Conservation (phyloP, 2,888 invertebrate genomes). For the Augochlorella aurata region DNA sequence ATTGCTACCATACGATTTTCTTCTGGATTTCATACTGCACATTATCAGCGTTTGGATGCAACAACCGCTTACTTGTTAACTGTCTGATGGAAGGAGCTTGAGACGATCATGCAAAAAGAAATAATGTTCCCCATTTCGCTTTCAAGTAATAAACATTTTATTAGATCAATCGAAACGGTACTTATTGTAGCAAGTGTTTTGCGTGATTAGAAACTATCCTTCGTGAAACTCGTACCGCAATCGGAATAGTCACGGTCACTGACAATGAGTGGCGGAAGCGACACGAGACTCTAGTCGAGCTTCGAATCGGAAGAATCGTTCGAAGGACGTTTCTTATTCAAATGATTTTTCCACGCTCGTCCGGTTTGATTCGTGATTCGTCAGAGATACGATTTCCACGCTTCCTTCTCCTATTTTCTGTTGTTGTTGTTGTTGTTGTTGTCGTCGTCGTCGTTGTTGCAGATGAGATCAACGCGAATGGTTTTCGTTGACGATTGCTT, state of each 20-base stretch:
- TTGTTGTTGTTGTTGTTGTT: neutral
- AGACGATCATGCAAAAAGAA: neutral
- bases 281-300: neutral
- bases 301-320: conserved; percentile 7
- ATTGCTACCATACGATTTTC: no score
- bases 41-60: no score
- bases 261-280: conserved; percentile 25
- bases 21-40: no score
- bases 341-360: conserved; percentile 18
- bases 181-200: conserved; percentile 49
- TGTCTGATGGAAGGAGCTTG: neutral
- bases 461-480: conserved; percentile 61
- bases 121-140: neutral
- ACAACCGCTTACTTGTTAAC: no score
- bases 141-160: conserved; percentile 62
- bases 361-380: neutral
- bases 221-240: conserved; percentile 16
- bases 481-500: conserved; percentile 56
- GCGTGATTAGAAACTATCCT: conserved; percentile 49
- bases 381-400: neutral
- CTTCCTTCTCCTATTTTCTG: neutral
- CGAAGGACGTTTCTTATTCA: neutral
- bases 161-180: conserved; percentile 59
- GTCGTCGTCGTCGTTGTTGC: neutral
- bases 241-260: conserved; percentile 10